Conservation (phyloP, 2,888 invertebrate species). For the Crematogaster levior region DNA sequence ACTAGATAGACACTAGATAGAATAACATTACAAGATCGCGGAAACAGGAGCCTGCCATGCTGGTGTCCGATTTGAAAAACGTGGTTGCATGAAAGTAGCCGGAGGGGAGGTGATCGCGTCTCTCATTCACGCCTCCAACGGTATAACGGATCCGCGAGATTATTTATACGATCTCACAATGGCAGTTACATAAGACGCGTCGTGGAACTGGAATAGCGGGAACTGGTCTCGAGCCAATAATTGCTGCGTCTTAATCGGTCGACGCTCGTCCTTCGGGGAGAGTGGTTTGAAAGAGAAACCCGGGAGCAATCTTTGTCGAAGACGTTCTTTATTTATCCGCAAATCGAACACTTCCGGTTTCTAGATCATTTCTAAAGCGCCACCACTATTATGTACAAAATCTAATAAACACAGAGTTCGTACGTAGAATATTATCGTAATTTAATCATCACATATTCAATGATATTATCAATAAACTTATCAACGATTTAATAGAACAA, state of each 20-base stretch:
- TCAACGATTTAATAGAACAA: not conserved
- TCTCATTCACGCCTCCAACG: slow-evolving; percentile 70
- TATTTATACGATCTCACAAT: slow-evolving; percentile 79
- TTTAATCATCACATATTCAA: not conserved
- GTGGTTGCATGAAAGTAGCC: not conserved
- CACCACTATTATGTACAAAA: too few species aligned
- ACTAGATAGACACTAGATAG: too few species aligned
- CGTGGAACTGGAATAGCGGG: slow-evolving; percentile 83
- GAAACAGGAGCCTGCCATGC: not conserved
- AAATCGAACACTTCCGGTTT: slow-evolving; percentile 31
- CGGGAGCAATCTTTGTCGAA: slow-evolving; percentile 49
- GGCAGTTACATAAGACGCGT: slow-evolving; percentile 76
- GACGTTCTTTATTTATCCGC: slow-evolving; percentile 41
- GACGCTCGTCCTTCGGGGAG: slow-evolving; percentile 72
- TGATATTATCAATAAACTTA: not conserved
- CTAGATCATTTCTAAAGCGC: not conserved
- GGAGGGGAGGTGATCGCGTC: slow-evolving; percentile 21
- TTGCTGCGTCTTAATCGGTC: slow-evolving; percentile 80
- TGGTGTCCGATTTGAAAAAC: not conserved
- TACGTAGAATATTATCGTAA: not conserved
- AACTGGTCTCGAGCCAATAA: slow-evolving; percentile 81
- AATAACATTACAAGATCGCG: not conserved
- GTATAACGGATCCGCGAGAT: slow-evolving; percentile 73
- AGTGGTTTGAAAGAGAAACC: slow-evolving; percentile 61
- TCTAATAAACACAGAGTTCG: not conserved